phyloP scores from a whole-genome alignment of 35 echinoderm and acorn worm species.

The Acanthaster planci region DNA sequence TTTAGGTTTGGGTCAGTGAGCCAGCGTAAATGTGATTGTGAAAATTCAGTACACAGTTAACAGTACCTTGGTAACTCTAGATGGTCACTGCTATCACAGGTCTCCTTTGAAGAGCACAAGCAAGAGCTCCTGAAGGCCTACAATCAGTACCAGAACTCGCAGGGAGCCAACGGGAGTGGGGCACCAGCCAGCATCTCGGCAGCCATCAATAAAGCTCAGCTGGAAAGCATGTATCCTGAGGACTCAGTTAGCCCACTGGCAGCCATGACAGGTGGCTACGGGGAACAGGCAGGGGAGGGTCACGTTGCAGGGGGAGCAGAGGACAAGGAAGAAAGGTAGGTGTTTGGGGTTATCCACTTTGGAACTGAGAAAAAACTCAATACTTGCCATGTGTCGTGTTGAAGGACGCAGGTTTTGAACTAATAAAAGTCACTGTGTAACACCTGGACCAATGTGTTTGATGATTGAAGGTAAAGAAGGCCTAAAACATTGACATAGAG shows the following conservation, averaged over 20 bases:
- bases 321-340: neutral
- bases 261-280: conserved; percentile 81
- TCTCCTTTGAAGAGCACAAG: conserved; percentile 98
- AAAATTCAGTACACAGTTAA: no score
- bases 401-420: no score
- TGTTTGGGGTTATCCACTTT: no score
- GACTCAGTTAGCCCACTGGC: conserved; percentile 81
- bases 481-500: no score
- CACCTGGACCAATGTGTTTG: no score
- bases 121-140: conserved; percentile 85
- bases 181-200: conserved; percentile 53
- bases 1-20: no score
- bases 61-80: neutral
- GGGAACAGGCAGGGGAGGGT: conserved; percentile 13
- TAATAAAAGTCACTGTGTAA: no score
- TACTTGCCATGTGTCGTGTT: no score
- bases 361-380: no score
- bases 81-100: conserved; percentile 54
- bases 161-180: conserved; percentile 27
- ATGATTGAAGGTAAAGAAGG: no score
- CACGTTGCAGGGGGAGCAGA: neutral
- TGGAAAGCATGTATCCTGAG: conserved; percentile 36
- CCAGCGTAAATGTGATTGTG: no score
- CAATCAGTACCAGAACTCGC: conserved; percentile 87
- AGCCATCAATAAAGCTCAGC: conserved; percentile 44